These are phyloP conservation scores for Gortyna flavago DNA, from an alignment of 2,888 invertebrate species.

Conservation along the genomic window DNA sequence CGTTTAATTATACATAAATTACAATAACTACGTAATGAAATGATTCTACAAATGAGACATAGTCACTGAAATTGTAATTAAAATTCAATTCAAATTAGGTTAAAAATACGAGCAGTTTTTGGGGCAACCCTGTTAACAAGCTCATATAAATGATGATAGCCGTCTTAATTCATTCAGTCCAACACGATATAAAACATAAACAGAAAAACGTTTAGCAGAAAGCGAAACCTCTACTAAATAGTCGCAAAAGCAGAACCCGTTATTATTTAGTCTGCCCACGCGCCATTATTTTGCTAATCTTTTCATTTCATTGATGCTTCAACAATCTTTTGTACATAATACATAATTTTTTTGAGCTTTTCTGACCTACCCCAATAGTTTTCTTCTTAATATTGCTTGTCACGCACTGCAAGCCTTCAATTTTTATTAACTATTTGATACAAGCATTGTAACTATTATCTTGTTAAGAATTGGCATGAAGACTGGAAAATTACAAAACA, in stretches of 20 bases:
- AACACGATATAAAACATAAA: conserved; percentile 2
- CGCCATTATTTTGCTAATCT: conserved; percentile 6
- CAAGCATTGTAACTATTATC: neutral
- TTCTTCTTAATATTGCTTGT: conserved; percentile 11
- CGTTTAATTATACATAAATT: neutral
- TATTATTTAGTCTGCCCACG: conserved; percentile 44
- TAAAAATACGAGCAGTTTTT: conserved; percentile 14
- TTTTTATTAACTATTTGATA: neutral
- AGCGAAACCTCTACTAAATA: conserved; percentile 41
- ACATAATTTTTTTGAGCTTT: neutral
- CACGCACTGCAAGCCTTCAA: conserved; percentile 2
- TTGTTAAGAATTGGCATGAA: neutral
- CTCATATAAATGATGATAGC: conserved; percentile 4
- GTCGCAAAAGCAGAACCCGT: conserved; percentile 51
- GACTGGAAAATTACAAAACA: neutral
- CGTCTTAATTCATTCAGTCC: conserved; percentile 11
- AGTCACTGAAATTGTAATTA: neutral
- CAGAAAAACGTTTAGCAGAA: conserved; percentile 39
- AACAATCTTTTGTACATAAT: neutral
- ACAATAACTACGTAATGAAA: neutral
- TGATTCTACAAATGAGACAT: neutral
- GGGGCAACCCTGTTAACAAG: neutral
- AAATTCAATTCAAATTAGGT: neutral
- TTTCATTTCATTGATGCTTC: conserved; percentile 6
- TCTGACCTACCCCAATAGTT: conserved; percentile 56